Evolutionary conservation across 2,113 vertebrate species (phyloP), one percentile per base, ranked within the genome.

Genomic region (Bufo bufo): DNA sequence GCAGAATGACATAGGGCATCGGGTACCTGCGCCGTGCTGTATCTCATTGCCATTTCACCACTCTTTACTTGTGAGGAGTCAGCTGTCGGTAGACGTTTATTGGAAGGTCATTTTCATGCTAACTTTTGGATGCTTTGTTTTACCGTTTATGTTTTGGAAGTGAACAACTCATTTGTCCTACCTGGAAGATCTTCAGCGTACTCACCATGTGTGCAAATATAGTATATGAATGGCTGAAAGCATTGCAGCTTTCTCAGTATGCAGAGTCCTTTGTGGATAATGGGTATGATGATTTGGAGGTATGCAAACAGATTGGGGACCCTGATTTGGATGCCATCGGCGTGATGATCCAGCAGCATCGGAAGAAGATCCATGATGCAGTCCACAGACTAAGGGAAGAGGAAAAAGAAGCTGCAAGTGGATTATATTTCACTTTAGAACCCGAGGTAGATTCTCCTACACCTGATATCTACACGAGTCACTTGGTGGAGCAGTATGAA

Each of bases 241-340:
- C 97, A 87, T 95, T 99, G 82, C 97, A 98, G 93, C 96, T 99
- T 17, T 92, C 96, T 12, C 97, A 99, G 92, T 99, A 99, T 81
- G 96, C 97, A 1, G 97, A 99, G 92, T 93, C 98, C 45, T 99
- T 99, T 91, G 96, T 99, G 93, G 98, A 99, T 69, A 99, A 99
- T 88, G 98, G 98, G 87, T 99, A 99, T 75, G 98, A 99, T 90
- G 98, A 99, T 89, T 94, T 99, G 95, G 98, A 99, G 95, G 98
- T 99, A 50, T 99, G 98, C 94, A 99, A 98, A 87, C 98, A 99
- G 91, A 99, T 99, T 71, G 98, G 98, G 56, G 97, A 99, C 91
- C 97, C 97, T 2, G 98, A 99, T 95, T 93, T 99, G 94, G 98
- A 99, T 89, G 98, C 98, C 89, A 99, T 99, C 92, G 98, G 98